phyloP scores from a whole-genome alignment of 2,113 vertebrate species.

The Grammomys dolichurus region DNA sequence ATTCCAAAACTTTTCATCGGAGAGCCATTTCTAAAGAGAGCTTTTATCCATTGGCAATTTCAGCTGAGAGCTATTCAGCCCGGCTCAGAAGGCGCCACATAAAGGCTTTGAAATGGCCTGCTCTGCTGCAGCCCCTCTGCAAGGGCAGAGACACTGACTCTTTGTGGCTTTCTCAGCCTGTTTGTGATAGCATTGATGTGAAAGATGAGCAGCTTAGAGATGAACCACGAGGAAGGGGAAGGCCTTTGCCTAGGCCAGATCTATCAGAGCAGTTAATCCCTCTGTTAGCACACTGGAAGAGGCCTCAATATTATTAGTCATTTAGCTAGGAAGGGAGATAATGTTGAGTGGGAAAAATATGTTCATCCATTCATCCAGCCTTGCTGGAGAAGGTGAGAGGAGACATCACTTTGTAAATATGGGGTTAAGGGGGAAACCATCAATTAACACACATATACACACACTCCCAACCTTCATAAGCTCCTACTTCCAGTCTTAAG shows the following conservation, averaged over 20 bases:
- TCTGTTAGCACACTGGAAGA: background rate
- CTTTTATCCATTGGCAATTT: slow-evolving; percentile 77
- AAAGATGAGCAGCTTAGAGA: slow-evolving; percentile 41
- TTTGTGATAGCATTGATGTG: slow-evolving; percentile 43
- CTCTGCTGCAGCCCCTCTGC: slow-evolving; percentile 44
- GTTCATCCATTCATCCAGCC: slow-evolving; percentile 19
- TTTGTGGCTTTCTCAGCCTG: slow-evolving; percentile 23
- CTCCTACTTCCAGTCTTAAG: background rate
- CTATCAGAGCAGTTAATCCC: background rate
- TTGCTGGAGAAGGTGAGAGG: background rate
- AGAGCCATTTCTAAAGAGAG: slow-evolving; percentile 72
- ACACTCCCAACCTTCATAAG: background rate
- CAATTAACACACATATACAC: background rate
- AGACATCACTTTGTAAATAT: background rate
- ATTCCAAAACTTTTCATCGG: slow-evolving; percentile 79
- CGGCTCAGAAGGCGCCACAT: slow-evolving; percentile 58
- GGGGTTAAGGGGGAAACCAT: background rate
- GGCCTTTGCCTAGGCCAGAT: slow-evolving; percentile 23
- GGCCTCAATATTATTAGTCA: background rate
- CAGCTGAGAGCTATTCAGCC: slow-evolving; percentile 71
- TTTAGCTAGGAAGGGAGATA: background rate
- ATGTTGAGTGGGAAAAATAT: background rate
- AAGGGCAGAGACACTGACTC: slow-evolving; percentile 49
- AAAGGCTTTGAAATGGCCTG: slow-evolving; percentile 66
- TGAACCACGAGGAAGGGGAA: slow-evolving; percentile 17